phyloP scores from a whole-genome alignment of 2,113 vertebrate species.

The Halcyon senegalensis region DNA sequence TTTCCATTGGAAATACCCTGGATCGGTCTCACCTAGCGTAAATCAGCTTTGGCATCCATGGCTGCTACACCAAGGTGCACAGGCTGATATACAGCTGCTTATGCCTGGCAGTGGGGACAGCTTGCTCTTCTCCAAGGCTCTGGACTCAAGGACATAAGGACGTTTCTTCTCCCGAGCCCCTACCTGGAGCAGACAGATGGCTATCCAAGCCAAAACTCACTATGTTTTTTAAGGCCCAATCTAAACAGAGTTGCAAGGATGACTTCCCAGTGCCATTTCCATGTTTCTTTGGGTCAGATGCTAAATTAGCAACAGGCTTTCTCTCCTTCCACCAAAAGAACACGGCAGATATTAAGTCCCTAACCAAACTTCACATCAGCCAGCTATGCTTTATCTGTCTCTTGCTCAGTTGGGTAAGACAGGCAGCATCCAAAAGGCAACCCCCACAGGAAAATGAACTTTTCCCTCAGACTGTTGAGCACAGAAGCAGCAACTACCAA shows the following conservation, averaged over 20 bases:
- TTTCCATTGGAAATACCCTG: neutral
- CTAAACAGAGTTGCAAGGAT: neutral
- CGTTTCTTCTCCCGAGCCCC: neutral
- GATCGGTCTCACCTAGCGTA: neutral
- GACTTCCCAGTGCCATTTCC: neutral
- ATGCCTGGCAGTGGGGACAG: neutral
- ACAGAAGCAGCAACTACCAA: neutral
- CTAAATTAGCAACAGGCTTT: neutral
- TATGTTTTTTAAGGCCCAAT: neutral
- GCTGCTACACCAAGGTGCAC: neutral
- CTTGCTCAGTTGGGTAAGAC: neutral
- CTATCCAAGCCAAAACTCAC: neutral
- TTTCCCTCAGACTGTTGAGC: neutral
- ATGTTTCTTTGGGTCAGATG: neutral
- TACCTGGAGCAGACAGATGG: neutral
- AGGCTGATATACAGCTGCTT: neutral
- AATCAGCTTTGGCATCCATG: neutral
- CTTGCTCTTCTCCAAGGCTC: neutral
- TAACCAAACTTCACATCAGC: neutral
- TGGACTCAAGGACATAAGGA: neutral
- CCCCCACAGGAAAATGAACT: neutral
- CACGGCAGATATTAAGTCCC: neutral
- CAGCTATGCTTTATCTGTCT: neutral
- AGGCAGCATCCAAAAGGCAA: neutral
- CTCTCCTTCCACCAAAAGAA: neutral